Evolutionary conservation across 2,888 invertebrate species (phyloP).

Genomic region (Drosophila falleni): DNA sequence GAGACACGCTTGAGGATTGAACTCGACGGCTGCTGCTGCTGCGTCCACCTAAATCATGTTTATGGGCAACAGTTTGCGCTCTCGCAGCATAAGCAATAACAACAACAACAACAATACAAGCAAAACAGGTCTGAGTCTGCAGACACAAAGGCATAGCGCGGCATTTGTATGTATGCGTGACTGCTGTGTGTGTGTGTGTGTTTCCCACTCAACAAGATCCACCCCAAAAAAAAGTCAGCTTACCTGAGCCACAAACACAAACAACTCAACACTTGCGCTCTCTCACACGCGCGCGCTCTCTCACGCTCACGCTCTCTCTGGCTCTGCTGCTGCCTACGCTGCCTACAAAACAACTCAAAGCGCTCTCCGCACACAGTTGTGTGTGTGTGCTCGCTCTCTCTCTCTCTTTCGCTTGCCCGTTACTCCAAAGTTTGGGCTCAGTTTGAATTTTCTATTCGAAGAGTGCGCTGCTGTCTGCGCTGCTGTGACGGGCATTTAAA

Average conservation of each 20-base stretch:
- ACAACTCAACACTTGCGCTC: constrained; percentile 14
- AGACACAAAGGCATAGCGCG: constrained; percentile 36
- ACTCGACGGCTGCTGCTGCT: constrained; percentile 28
- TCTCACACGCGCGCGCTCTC: constrained; percentile 3
- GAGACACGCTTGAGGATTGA: constrained; percentile 40
- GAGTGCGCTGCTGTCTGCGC: constrained; percentile 81
- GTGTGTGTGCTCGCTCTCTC: constrained; percentile 5
- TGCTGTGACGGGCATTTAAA: constrained; percentile 79
- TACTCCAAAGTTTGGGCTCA: constrained; percentile 49
- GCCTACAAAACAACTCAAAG: constrained; percentile 2
- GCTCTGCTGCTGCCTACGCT: constrained; percentile 17
- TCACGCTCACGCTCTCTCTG: constrained; percentile 4
- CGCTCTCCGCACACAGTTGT: not conserved
- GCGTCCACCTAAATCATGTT: constrained; percentile 59
- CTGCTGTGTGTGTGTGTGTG: constrained; percentile 15
- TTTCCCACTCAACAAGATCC: constrained; percentile 60
- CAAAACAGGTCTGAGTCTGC: constrained; percentile 57
- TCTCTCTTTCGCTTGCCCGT: constrained; percentile 30
- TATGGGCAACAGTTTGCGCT: constrained; percentile 48
- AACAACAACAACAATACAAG: constrained; percentile 1
- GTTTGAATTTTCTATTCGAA: constrained; percentile 83
- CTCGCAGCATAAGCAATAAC: constrained; percentile 32
- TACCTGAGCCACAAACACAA: constrained; percentile 34
- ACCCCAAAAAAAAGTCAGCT: constrained; percentile 48
- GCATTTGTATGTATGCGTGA: constrained; percentile 16